These are phyloP conservation scores for Drosophila phalerata DNA, from an alignment of 2,888 invertebrate species.

Conservation along the genomic window DNA sequence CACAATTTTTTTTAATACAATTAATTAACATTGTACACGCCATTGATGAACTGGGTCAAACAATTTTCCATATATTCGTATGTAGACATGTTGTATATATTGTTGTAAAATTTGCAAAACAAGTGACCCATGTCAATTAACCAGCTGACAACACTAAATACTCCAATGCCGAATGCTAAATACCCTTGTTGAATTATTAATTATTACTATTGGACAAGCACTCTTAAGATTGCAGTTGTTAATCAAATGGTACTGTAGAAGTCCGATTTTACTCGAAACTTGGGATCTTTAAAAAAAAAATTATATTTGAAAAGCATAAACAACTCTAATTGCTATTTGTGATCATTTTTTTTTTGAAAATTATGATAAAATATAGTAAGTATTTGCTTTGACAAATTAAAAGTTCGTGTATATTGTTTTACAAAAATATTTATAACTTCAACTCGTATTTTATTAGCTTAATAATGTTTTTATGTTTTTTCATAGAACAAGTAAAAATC, in stretches of 20 bases:
- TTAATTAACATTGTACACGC: constrained; percentile 76
- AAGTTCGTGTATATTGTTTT: too few relatives aligned
- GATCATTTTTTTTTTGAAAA: too few relatives aligned
- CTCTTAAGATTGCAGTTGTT: background rate
- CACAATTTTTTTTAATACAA: constrained; percentile 36
- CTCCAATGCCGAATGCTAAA: background rate
- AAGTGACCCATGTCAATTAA: constrained; percentile 62
- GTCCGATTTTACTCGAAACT: background rate
- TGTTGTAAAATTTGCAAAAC: constrained; percentile 52
- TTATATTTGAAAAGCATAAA: background rate
- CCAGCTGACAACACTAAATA: constrained; percentile 8
- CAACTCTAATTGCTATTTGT: background rate
- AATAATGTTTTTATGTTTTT: too few relatives aligned
- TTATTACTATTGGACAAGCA: background rate
- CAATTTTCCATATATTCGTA: constrained; percentile 32
- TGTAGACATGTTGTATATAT: constrained; percentile 9
- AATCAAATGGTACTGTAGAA: background rate
- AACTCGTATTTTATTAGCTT: too few relatives aligned
- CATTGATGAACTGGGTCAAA: constrained; percentile 66
- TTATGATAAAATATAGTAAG: too few relatives aligned
- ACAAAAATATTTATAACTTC: too few relatives aligned
- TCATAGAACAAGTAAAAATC: too few relatives aligned
- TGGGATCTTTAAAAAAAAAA: background rate
- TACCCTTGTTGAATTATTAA: constrained; percentile 21
- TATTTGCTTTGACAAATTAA: too few relatives aligned